Percentiles rank a stretch among this genome's conserved stretches.
Evolutionary conservation across 2,113 vertebrate genomes (phyloP).

Genomic region (Columba livia): DNA sequence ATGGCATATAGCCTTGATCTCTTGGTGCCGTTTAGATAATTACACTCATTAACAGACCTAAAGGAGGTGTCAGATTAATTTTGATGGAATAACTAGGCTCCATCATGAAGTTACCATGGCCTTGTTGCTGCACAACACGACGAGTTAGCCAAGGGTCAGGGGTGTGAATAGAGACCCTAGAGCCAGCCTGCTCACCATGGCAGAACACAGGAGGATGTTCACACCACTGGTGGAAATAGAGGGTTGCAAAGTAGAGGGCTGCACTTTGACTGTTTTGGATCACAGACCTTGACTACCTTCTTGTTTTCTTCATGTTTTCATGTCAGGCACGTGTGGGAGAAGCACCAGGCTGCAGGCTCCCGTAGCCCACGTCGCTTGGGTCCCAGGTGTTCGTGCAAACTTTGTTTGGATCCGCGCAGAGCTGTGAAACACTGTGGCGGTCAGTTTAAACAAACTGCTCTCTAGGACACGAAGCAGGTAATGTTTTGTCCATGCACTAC

Average conservation of each 20-base stretch:
- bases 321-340: neutral
- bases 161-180: neutral
- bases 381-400: neutral
- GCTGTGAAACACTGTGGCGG: rapidly evolving
- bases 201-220: rapidly evolving
- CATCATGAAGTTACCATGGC: neutral
- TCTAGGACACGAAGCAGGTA: neutral
- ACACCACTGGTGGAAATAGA: rapidly evolving
- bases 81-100: neutral
- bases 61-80: neutral
- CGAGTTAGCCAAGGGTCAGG: neutral
- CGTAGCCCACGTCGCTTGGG: neutral
- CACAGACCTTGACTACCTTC: neutral
- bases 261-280: neutral
- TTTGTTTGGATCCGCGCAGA: rapidly evolving
- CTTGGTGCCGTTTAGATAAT: neutral
- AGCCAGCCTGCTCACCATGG: rapidly evolving
- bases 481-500: neutral
- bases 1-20: neutral
- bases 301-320: neutral
- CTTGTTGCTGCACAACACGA: neutral
- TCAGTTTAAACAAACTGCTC: neutral
- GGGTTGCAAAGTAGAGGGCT: neutral
- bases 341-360: neutral
- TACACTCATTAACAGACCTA: slow-evolving; percentile 16